Base-by-base conservation (phyloP, 2,888 invertebrate genomes). In the Limnephilus lunatus region DNA sequence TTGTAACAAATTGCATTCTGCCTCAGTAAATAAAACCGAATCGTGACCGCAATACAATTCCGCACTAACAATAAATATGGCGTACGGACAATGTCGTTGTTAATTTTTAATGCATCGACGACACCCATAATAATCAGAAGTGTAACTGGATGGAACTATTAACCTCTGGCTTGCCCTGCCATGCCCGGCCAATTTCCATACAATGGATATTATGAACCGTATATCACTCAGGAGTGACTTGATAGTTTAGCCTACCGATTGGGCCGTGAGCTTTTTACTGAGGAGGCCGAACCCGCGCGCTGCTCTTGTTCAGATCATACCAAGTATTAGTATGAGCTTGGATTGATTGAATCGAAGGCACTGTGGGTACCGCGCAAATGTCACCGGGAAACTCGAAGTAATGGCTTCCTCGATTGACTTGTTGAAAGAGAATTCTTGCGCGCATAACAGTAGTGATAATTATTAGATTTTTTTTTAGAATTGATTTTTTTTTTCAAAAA, bases 151-250 rank as follows among this genome's bases (percentile, higher is more conserved):
- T 92, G 93, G 92, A 93, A 90, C 92, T 92, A 89, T 93, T 93
- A 92, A 93, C 93, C 93, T 92, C 92, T 53, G 31, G 30, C n/a
- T 81, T 81, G 88, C 30, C 31, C 91, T 89, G 85, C 85, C 31
- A 89, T 85, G 85, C 85, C 92, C 39, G 91, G 91, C 88, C 92
- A 85, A 93, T 93, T 92, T 92, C 91, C 91, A 93, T 93, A 93
- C 93, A 93, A 93, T 93, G 92, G 93, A 90, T 89, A 83, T 92
- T 91, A 93, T 93, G 90, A 92, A 91, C 90, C 92, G 93, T 93
- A 93, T 92, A 93, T 93, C 92, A 91, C 92, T 90, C 90, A 88
- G 92, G 92, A 93, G 93, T 92, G 93, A 92, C 92, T 93, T 91
- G 91, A 91, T 93, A 90, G 89, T 92, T 93, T 91, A 91, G 90